These are phyloP conservation scores for Schizopygopsis malacanthus DNA, from an alignment of 2,797 vertebrate species.

Conservation along the genomic window DNA sequence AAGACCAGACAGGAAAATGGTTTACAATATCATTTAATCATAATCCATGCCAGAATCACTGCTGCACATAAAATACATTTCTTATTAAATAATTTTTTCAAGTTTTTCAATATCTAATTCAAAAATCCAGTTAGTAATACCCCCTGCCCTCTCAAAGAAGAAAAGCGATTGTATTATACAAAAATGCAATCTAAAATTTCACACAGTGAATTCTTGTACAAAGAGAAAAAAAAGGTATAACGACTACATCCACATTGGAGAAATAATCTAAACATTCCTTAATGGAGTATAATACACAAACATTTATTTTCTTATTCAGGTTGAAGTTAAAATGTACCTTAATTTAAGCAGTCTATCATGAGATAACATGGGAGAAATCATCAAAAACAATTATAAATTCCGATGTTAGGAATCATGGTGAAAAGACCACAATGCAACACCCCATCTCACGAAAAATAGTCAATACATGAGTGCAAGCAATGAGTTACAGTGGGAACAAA, in stretches of 20 bases:
- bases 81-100: slow-evolving; percentile 61
- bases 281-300: slow-evolving; percentile 72
- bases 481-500: slow-evolving; percentile 60
- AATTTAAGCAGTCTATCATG: slow-evolving; percentile 67
- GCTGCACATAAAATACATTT: slow-evolving; percentile 68
- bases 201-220: slow-evolving; percentile 73
- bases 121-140: slow-evolving; percentile 64
- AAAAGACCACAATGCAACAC: slow-evolving; percentile 51
- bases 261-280: slow-evolving; percentile 74
- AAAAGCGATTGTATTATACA: slow-evolving; percentile 73
- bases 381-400: slow-evolving; percentile 64
- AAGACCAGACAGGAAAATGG: slow-evolving; percentile 31
- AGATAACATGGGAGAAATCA: slow-evolving; percentile 66
- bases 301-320: slow-evolving; percentile 58
- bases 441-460: slow-evolving; percentile 45
- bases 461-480: slow-evolving; percentile 57
- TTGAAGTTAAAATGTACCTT: slow-evolving; percentile 67
- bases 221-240: slow-evolving; percentile 61
- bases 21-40: slow-evolving; percentile 68
- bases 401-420: slow-evolving; percentile 60
- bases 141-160: slow-evolving; percentile 49
- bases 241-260: slow-evolving; percentile 72
- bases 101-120: slow-evolving; percentile 60
- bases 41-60: slow-evolving; percentile 69
- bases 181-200: slow-evolving; percentile 73